Evolutionary conservation across 53 echinoderm and acorn worm genomes (phyloP), one percentile per base, ranked within the genome.

Genomic region (Arbacia lixula): DNA sequence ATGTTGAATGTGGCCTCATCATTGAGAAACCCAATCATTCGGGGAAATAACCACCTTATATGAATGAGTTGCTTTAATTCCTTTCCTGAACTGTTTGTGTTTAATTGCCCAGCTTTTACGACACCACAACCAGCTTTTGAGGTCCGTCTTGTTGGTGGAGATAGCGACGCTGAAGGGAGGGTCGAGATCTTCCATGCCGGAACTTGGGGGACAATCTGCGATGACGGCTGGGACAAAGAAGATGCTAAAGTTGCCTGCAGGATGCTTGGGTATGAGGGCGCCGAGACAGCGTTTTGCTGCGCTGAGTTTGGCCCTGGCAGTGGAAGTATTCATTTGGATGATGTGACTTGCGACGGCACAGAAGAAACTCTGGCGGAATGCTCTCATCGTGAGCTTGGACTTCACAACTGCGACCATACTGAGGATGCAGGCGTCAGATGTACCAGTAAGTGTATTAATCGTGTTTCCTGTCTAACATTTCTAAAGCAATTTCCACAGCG

Each of bases 241-340:
- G 67, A 66, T 27, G 67, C 67, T 21, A 1, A 16, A 2, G 21
- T 66, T 36, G 21, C 36, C 35, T 66, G 67, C 9, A 34, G 35
- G 16, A 66, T 66, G 37, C 38, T 66, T 34, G 67, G 34, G 21
- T 66, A 34, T 37, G 36, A 66, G 14, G 67, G 67, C 5, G 67
- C 67, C 5, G 21, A 34, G 35, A 21, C 36, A 0, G 35, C 35
- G 21, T 34, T 36, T 37, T 30, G 67, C 36, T 32, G 67, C 35
- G 67, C 67, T 19, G 35, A 33, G 3, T 66, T 66, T 5, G 67
- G 67, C 3, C 16, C 35, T 36, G 67, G 67, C 32, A 66, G 21
- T 32, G 67, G 67, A 14, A 36, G 35, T 32, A 66, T 66, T 32
- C 17, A 34, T 3, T 20, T 66, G 6, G 67, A 66, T 37, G 67